Evolutionary conservation across 2,888 invertebrate genomes (phyloP).

Genomic region (Oscheius sp.): DNA sequence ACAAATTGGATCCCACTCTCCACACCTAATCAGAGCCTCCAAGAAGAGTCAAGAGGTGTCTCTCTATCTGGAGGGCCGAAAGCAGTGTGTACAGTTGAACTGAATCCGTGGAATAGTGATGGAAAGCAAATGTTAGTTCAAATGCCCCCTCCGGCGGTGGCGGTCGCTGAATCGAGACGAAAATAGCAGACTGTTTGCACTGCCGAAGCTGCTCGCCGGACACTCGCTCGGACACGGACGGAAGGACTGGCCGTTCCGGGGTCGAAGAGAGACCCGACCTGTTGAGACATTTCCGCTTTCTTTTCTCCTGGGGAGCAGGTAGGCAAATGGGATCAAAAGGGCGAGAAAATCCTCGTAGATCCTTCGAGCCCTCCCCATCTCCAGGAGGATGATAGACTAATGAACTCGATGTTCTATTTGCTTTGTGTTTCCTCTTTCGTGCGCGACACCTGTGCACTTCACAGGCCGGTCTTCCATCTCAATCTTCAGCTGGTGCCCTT

Average conservation of each 20-base stretch:
- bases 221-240: conserved; percentile 19
- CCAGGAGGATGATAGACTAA: not conserved
- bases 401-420: not conserved
- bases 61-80: not conserved
- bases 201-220: conserved; percentile 24
- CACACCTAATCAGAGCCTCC: conserved; percentile 11
- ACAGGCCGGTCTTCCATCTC: not conserved
- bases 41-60: not conserved
- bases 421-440: not conserved
- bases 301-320: not conserved
- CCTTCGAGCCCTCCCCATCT: too few species aligned
- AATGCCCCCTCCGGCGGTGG: conserved; percentile 13
- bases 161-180: conserved; percentile 6
- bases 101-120: conserved; percentile 24
- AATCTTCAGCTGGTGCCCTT: too few species aligned
- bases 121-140: conserved; percentile 29
- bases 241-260: conserved; percentile 16
- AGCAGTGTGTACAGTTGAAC: conserved; percentile 5
- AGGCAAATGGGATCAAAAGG: not conserved
- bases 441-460: not conserved
- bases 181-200: conserved; percentile 28
- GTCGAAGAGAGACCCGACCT: conserved; percentile 22
- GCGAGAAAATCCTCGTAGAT: too few species aligned
- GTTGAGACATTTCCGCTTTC: conserved; percentile 2
- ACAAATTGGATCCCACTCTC: conserved; percentile 21